These are phyloP conservation scores for Camponotus vicinus DNA, from an alignment of 1,140 invertebrate genomes.

Conservation along the genomic window DNA sequence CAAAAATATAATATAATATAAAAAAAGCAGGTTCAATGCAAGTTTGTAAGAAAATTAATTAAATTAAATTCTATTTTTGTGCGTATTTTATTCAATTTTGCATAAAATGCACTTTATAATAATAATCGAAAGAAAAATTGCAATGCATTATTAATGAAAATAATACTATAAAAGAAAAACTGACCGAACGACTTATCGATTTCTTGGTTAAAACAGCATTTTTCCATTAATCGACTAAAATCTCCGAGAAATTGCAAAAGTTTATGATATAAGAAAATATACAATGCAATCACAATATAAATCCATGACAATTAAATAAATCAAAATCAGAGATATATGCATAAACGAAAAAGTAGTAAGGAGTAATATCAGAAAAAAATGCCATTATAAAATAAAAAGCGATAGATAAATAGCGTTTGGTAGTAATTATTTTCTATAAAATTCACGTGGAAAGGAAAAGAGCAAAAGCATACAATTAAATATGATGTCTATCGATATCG, in stretches of 20 bases:
- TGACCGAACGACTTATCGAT: not conserved
- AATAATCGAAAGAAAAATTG: not conserved
- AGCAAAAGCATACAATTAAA: not conserved
- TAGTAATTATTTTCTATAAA: not conserved
- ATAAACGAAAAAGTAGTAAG: not conserved
- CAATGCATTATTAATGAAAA: not conserved
- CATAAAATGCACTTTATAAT: not conserved
- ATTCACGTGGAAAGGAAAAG: not conserved
- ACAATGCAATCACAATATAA: not conserved
- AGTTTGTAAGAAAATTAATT: not conserved
- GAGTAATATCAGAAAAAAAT: not conserved
- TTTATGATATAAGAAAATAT: not conserved
- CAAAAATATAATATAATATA: not conserved
- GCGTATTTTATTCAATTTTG: slow-evolving; percentile 7
- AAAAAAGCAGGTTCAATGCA: not conserved
- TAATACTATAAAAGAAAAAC: not conserved
- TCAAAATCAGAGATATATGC: not conserved
- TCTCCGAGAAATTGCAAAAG: not conserved
- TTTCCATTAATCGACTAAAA: not conserved
- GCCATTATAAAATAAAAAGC: not conserved
- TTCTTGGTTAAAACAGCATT: not conserved
- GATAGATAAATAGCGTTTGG: not conserved
- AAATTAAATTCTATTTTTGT: not conserved
- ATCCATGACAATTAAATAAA: not conserved
- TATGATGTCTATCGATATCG: not conserved